Base-by-base conservation (phyloP, 2,888 invertebrate species). In the Trachelus troglodyta region DNA sequence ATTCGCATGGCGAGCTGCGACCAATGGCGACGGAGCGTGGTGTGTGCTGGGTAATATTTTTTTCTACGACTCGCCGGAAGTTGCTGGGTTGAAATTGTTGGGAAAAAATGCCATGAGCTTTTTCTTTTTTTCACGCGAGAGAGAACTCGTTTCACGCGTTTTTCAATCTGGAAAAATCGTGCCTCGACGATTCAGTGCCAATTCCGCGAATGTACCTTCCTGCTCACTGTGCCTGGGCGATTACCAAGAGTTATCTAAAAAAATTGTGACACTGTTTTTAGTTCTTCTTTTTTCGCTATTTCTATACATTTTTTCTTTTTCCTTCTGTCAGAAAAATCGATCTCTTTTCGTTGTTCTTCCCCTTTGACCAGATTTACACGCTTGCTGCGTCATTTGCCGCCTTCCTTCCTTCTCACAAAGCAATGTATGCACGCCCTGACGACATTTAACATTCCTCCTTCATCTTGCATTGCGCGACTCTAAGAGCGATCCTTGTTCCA, bases 401-500 rank as follows among this genome's bases (percentile, higher is more conserved):
- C 56, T 56, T 9, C 23, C 56, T 56, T 56, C 23, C 56, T 56
- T 56, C 23, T 56, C 56, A 56, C 23, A 23, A 56, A 56, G 56
- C 56, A 56, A 56, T 56, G 4, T 56, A 56, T 56, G 56, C 56
- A 23, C 23, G 56, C 23, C 23, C 23, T 56, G 56, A 56, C 56
- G 23, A 23, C 56, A 23, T 56, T 56, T 56, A 56, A 23, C 23
- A 56, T 23, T 56, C 56, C 56, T 23, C 56, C 56, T 23, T 23
- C 56, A 23, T 69, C 73, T 23, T 30, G 69, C 33, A 40, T 69
- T 35, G 69, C 40, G 34, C 75, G 40, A 37, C 75, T 78, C 74
- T 79, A 75, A 82, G 77, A 81, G 81, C 76, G 75, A 79, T 76
- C 77, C 76, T 77, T 79, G 12, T 35, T 74, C 11, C 11, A 23